Base-by-base conservation (phyloP, 2,797 vertebrate species). In the Chrosomus eos region DNA sequence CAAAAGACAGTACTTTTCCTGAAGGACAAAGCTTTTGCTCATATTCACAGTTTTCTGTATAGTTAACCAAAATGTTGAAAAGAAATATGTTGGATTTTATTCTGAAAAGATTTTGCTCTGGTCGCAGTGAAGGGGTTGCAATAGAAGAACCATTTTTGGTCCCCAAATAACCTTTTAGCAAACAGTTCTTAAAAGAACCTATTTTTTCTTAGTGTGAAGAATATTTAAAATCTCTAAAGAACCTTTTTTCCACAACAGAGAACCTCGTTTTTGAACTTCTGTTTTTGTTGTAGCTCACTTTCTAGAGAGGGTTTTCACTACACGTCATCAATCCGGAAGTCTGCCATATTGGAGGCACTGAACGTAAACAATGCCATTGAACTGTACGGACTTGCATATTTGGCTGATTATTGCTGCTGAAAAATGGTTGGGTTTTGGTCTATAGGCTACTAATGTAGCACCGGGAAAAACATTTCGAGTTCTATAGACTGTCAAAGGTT, bases 1-100 rank as follows among this genome's bases (percentile, higher is more conserved):
- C 90, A 85, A 60, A 82, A 84, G 81, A 89, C 85, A 80, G 80
- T 87, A n/a, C 71, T 33, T 62, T 51, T 84, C 73, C 16, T 80
- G 68, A 72, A 84, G 62, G 51, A 74, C 40, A 79, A 19, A 64
- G 28, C 40, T 60, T 14, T 78, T 60, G 11, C 18, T 77, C 11
- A 21, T 19, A 81, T 38, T 19, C 31, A 70, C 71, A 33, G 77
- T 77, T 81, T 21, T 67, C 71, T 84, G 58, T 23, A 28, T 19
- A 82, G 28, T 68, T 72, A 40, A 77, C 60, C 38, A 48, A 14
- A 80, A 26, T 16, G 31, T 31, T 33, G 8, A 19, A 5, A 45
- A 9, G 7, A 51, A 60, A 62, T 21, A 38, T 40, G 4, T 26
- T 64, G 11, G 21, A 21, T 26, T 36, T 66, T 43, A 11, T 66